Evolutionary conservation across 2,113 vertebrate genomes (phyloP).

Genomic region (Pantherophis guttatus): DNA sequence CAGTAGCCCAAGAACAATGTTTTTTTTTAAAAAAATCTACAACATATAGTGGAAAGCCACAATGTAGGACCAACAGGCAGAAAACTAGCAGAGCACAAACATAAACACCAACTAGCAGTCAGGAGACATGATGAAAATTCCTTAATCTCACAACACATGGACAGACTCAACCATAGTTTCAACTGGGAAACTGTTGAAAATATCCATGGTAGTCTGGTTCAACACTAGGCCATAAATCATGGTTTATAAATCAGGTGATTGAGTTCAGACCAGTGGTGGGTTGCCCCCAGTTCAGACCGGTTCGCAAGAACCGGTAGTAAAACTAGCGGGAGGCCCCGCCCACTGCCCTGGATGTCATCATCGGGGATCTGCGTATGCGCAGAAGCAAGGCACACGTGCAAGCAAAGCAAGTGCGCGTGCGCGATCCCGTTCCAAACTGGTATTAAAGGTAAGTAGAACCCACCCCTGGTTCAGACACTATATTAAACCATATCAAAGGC

Average conservation of each 20-base stretch:
- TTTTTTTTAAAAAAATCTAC: neutral
- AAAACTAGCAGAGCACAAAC: neutral
- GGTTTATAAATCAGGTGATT: neutral
- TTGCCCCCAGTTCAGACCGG: no score
- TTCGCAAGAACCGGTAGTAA: no score
- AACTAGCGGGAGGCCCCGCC: no score
- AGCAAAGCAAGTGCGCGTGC: no score
- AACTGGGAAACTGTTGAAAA: neutral
- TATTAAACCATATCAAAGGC: neutral
- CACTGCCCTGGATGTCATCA: no score
- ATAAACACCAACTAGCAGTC: neutral
- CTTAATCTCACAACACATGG: neutral
- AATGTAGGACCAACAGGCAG: neutral
- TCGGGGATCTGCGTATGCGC: no score
- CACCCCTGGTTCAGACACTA: neutral
- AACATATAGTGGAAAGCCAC: neutral
- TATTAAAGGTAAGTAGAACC: no score
- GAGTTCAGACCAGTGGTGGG: neutral
- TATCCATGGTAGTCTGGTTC: neutral
- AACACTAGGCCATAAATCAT: neutral
- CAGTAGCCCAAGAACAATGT: neutral
- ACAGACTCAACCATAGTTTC: neutral
- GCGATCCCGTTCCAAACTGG: no score
- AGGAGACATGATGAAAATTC: neutral
- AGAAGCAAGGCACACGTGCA: no score